phyloP scores from a whole-genome alignment of 2,888 invertebrate genomes.

The Bugula neritina region DNA sequence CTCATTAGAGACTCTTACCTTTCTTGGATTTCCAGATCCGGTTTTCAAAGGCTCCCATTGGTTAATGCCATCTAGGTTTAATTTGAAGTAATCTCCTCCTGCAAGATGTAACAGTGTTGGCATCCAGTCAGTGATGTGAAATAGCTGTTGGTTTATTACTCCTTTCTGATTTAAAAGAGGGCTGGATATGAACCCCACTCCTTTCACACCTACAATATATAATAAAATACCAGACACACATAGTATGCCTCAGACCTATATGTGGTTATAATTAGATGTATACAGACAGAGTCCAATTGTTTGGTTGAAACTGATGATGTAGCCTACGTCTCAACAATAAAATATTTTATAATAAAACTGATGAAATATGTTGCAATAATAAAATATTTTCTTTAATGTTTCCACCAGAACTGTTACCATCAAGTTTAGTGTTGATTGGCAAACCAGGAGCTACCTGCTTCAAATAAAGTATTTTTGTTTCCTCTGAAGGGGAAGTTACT shows the following conservation, averaged over 20 bases:
- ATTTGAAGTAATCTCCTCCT: conserved; percentile 39
- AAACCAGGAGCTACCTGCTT: conserved; percentile 59
- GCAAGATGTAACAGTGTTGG: conserved; percentile 44
- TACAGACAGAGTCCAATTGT: too few relatives aligned
- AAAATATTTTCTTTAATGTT: too few relatives aligned
- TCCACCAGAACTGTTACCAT: too few relatives aligned
- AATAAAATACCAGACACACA: too few relatives aligned
- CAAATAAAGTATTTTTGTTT: conserved; percentile 73
- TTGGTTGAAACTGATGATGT: too few relatives aligned
- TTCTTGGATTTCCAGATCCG: conserved; percentile 6
- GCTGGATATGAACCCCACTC: conserved; percentile 28
- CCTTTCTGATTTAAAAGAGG: conserved; percentile 30
- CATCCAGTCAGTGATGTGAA: conserved; percentile 51
- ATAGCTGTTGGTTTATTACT: conserved; percentile 33
- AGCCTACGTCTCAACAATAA: too few relatives aligned
- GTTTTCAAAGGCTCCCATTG: conserved; percentile 43
- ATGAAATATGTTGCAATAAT: too few relatives aligned
- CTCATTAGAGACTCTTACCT: too few relatives aligned
- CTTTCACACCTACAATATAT: conserved; percentile 32
- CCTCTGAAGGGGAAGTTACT: conserved; percentile 50
- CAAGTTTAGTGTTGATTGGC: too few relatives aligned
- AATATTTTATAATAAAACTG: too few relatives aligned
- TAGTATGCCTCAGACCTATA: too few relatives aligned
- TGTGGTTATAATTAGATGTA: too few relatives aligned
- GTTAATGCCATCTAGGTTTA: conserved; percentile 45